These are phyloP conservation scores for Latrodectus hesperus DNA, from an alignment of 2,888 invertebrate genomes.

Conservation along the genomic window DNA sequence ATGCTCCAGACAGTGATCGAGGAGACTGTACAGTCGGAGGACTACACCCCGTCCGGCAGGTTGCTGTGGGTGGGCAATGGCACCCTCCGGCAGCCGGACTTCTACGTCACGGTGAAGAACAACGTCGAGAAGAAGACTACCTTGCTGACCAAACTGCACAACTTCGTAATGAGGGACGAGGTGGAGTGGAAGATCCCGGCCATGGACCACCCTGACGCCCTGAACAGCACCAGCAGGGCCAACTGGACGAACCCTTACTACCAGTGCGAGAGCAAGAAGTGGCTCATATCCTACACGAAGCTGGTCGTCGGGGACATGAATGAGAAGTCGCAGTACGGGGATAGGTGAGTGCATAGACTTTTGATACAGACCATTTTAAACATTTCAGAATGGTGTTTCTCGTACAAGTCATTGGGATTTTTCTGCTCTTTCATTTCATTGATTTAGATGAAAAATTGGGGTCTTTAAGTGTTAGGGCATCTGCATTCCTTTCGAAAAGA, in stretches of 20 bases:
- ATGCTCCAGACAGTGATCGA: slow-evolving; percentile 63
- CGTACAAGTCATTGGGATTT: too few species aligned
- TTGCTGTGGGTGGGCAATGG: slow-evolving; percentile 64
- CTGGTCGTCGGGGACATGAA: slow-evolving; percentile 50
- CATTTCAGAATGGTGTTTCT: too few species aligned
- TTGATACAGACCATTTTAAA: too few species aligned
- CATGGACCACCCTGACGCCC: slow-evolving; percentile 31
- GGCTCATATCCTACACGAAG: slow-evolving; percentile 91
- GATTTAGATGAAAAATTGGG: too few species aligned
- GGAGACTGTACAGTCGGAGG: slow-evolving; percentile 58
- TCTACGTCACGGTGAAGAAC: slow-evolving; percentile 43
- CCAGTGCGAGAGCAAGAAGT: slow-evolving; percentile 85
- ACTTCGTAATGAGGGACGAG: slow-evolving; percentile 32
- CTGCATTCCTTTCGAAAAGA: too few species aligned
- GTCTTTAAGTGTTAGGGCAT: too few species aligned
- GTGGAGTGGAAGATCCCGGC: slow-evolving; percentile 35
- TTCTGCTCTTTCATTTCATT: too few species aligned
- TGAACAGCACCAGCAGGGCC: not conserved
- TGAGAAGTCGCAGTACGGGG: slow-evolving; percentile 8
- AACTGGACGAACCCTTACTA: slow-evolving; percentile 90
- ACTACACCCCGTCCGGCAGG: slow-evolving; percentile 46
- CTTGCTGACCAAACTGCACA: slow-evolving; percentile 18
- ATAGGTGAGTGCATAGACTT: slow-evolving; percentile 13
- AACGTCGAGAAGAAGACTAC: slow-evolving; percentile 30
- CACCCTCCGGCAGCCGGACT: slow-evolving; percentile 51